Evolutionary conservation across 2,797 vertebrate genomes (phyloP).

Genomic region (Pseudocheirus occidentalis): DNA sequence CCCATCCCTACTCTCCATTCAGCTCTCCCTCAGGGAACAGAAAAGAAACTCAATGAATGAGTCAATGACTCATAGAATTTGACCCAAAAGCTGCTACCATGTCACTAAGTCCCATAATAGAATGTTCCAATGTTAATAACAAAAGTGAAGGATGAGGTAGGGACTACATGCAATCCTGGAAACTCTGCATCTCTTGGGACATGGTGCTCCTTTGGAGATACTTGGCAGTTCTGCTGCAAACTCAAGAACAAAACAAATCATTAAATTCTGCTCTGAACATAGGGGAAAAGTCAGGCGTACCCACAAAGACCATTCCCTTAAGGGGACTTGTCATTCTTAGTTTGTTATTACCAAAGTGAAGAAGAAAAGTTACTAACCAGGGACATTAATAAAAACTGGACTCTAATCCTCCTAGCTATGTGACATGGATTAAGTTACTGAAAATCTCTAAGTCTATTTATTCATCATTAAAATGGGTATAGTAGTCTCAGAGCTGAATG

Average conservation of each 20-base stretch:
- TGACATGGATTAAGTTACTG: neutral
- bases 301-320: neutral
- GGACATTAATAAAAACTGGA: neutral
- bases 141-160: neutral
- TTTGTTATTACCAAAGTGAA: neutral
- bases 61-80: neutral
- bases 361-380: neutral
- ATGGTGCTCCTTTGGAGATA: neutral
- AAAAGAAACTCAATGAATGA: neutral
- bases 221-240: neutral
- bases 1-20: neutral
- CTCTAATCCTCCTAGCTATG: neutral
- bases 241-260: neutral
- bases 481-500: too few relatives aligned
- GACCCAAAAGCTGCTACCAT: neutral
- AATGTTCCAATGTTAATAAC: neutral
- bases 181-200: neutral
- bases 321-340: neutral
- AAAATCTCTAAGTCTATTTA: neutral
- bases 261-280: neutral
- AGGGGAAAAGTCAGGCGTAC: neutral
- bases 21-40: neutral
- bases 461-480: neutral
- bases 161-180: neutral
- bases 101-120: neutral